Conservation (phyloP, 2,797 vertebrate species). For the Gallinago nigripennis region DNA sequence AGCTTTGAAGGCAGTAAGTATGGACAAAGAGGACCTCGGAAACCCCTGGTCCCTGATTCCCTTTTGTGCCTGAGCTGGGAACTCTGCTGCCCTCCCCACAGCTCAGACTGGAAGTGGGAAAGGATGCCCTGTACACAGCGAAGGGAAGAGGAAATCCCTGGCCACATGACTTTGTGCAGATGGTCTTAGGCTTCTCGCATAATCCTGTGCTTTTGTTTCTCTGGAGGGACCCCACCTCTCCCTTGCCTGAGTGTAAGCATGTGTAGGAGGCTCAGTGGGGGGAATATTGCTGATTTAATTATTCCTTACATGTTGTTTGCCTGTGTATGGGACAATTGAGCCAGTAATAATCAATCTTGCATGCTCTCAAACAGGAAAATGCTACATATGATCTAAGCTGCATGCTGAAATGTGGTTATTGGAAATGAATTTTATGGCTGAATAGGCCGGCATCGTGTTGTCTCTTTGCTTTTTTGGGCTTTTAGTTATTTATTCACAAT, state of each 20-base stretch:
- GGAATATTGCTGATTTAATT: constrained; percentile 34
- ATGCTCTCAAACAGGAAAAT: constrained; percentile 26
- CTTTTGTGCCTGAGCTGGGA: constrained; percentile 24
- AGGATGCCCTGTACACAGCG: background rate
- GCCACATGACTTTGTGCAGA: constrained; percentile 42
- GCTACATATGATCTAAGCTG: background rate
- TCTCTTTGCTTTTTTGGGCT: background rate
- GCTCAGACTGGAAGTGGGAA: constrained; percentile 16
- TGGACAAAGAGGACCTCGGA: background rate
- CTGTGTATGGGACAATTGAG: constrained; percentile 9
- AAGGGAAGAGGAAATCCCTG: constrained; percentile 40
- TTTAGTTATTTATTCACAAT: constrained; percentile 27
- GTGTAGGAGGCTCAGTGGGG: constrained; percentile 19
- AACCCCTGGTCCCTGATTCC: background rate
- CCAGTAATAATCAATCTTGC: constrained; percentile 46
- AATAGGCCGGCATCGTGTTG: background rate
- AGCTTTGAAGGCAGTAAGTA: constrained; percentile 13
- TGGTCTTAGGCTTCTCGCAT: background rate
- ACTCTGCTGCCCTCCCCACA: background rate
- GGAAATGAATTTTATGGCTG: constrained; percentile 40
- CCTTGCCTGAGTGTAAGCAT: constrained; percentile 7
- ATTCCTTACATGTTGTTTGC: constrained; percentile 45
- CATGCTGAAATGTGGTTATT: constrained; percentile 41
- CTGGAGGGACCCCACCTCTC: background rate
- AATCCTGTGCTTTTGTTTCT: constrained; percentile 41